Conservation (phyloP, 2,888 invertebrate genomes). For the Tolmerus cingulatus region DNA sequence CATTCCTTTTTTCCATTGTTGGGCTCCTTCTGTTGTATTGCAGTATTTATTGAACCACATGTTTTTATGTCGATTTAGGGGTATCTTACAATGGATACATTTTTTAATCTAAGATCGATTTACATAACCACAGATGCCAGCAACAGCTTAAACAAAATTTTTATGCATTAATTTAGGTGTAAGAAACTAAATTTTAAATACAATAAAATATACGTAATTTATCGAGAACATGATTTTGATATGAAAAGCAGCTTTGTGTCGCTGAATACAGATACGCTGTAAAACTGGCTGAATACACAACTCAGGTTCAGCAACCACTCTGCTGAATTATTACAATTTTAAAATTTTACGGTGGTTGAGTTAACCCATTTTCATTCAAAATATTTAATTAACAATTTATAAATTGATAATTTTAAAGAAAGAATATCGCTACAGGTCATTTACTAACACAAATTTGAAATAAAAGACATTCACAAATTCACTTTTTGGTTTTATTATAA, state of each 20-base stretch:
- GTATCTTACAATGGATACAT: not conserved
- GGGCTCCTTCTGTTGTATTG: not conserved
- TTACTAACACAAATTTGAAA: not conserved
- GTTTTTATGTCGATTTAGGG: not conserved
- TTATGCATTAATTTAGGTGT: not conserved
- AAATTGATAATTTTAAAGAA: not conserved
- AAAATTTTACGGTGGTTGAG: too few relatives aligned
- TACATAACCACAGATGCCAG: too few relatives aligned
- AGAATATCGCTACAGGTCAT: not conserved
- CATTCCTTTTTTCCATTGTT: not conserved
- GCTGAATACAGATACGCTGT: too few relatives aligned
- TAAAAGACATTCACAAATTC: not conserved
- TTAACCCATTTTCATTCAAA: too few relatives aligned
- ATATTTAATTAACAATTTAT: too few relatives aligned
- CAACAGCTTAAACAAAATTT: too few relatives aligned
- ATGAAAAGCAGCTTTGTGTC: too few relatives aligned
- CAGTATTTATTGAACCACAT: not conserved
- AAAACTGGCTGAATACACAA: too few relatives aligned
- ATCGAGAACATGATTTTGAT: not conserved
- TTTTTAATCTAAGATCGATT: too few relatives aligned
- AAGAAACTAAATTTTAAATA: not conserved
- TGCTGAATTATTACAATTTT: too few relatives aligned
- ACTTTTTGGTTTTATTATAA: not conserved
- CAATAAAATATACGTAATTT: not conserved
- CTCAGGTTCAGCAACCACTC: too few relatives aligned